Percentiles rank a stretch among this genome's conserved stretches.
phyloP scores from a whole-genome alignment of 1,140 invertebrate species.

The Mesaphorura yosii region DNA sequence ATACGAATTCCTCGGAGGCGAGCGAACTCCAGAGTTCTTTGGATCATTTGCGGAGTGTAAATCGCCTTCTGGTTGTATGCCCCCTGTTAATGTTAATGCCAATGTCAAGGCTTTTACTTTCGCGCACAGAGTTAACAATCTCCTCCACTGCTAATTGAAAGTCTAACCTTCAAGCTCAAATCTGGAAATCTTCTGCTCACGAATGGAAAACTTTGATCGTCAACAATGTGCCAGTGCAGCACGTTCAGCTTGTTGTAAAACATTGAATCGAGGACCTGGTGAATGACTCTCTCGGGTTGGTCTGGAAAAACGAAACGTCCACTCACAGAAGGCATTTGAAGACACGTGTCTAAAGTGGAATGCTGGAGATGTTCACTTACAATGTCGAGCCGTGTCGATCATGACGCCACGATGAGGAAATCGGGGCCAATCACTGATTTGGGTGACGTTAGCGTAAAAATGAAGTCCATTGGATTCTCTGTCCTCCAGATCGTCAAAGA shows the following conservation, averaged over 20 bases:
- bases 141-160: no score
- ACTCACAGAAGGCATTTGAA: constrained; percentile 54
- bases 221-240: constrained; percentile 52
- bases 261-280: constrained; percentile 42
- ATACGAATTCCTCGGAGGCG: constrained; percentile 72
- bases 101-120: neutral
- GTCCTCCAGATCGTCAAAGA: constrained; percentile 11
- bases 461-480: constrained; percentile 11
- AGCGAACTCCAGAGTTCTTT: constrained; percentile 61
- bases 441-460: constrained; percentile 36
- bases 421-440: constrained; percentile 42
- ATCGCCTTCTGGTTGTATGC: constrained; percentile 54
- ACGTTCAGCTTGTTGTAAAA: constrained; percentile 50
- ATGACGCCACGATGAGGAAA: constrained; percentile 42
- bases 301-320: constrained; percentile 29
- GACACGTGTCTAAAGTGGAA: constrained; percentile 40
- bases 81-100: constrained; percentile 45
- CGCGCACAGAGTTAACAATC: neutral
- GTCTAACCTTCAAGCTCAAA: constrained; percentile 14
- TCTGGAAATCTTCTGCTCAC: constrained; percentile 21
- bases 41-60: constrained; percentile 54
- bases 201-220: constrained; percentile 38
- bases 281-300: constrained; percentile 34
- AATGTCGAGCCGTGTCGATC: constrained; percentile 45
- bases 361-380: constrained; percentile 36